Base-by-base conservation (phyloP, 2,113 vertebrate genomes). In the Hypanus sabinus region DNA sequence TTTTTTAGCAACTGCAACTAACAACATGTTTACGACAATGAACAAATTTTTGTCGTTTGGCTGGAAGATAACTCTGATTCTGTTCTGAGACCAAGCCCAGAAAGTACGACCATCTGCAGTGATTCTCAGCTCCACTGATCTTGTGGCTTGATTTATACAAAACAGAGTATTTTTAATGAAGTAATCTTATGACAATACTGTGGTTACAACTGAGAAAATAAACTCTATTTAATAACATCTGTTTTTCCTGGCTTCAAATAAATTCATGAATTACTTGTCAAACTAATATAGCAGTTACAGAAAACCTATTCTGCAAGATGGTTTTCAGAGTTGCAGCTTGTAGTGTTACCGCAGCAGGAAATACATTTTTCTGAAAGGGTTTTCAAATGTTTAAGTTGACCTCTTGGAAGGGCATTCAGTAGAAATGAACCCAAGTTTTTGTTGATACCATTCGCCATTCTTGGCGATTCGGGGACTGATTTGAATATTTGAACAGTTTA, bases 181-280 rank as follows among this genome's bases (percentile, higher is more conserved):
- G 73, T 55, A 38, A 55, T 55, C 85, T 65, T 33, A 3, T 65
- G 62, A 65, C 85, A n/a, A 46, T 65, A 60, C 57, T 88, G 85
- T 88, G 57, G n/a, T 88, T 65, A n/a, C 85, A 88, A 65, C 60
- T 88, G 85, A 33, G 57, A 88, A 88, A 88, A 65, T 88, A 88
- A 88, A 62, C 27, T 65, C n/a, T 79, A n/a, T 62, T 88, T 88
- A 6, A 88, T 11, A 65, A 88, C 30, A 55, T 30, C 55, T 87
- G n/a, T 14, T 88, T 88, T 88, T 65, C 18, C 18, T 85, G 27
- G 0, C 12, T 27, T 4, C 6, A 76, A 88, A 65, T 27, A 88
- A 33, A n/a, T 33, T 87, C 55, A 55, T 46, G 18, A 24, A 62
- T 87, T 87, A 3, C 24, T 62, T 65, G 60, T 88, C n/a, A 60